These are phyloP conservation scores for Lasioglossum albipes DNA, from an alignment of 1,140 invertebrate species.

Conservation along the genomic window DNA sequence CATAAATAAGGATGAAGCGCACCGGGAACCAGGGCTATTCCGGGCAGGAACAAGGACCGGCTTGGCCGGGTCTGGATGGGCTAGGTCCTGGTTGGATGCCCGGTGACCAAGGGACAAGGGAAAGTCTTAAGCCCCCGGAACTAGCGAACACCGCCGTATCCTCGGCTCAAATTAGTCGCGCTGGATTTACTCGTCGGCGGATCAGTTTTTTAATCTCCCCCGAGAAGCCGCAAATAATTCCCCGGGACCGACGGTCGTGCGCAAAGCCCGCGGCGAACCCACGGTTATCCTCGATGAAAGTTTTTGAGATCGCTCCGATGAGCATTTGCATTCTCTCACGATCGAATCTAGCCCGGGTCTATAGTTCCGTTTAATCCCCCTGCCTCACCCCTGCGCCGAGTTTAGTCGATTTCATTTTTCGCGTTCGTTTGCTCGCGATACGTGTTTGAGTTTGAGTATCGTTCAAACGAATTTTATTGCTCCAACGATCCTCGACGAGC, in stretches of 20 bases:
- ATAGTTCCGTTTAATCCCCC: background rate
- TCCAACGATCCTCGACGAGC: too few species aligned
- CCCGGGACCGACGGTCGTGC: background rate
- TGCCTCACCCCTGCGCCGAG: too few species aligned
- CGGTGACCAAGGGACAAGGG: conserved; percentile 21
- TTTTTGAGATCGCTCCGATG: conserved; percentile 14
- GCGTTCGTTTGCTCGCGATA: too few species aligned
- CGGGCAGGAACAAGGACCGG: conserved; percentile 1
- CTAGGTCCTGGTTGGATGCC: background rate
- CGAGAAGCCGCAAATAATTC: conserved; percentile 64
- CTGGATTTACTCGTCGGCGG: conserved; percentile 65
- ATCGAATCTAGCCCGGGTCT: background rate
- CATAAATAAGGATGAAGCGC: conserved; percentile 62
- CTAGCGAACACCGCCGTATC: conserved; percentile 52
- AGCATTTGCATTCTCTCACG: background rate
- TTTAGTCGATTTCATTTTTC: background rate
- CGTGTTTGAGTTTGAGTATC: background rate
- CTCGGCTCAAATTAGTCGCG: conserved; percentile 70
- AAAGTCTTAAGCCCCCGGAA: conserved; percentile 59
- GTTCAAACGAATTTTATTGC: background rate
- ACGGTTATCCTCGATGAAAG: conserved; percentile 30
- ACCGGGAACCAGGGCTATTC: background rate
- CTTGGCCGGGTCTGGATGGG: background rate
- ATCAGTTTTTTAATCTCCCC: conserved; percentile 72
- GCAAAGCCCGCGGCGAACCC: background rate